phyloP scores from a whole-genome alignment of 2,113 vertebrate species.

The Ceyx cyanopectus region DNA sequence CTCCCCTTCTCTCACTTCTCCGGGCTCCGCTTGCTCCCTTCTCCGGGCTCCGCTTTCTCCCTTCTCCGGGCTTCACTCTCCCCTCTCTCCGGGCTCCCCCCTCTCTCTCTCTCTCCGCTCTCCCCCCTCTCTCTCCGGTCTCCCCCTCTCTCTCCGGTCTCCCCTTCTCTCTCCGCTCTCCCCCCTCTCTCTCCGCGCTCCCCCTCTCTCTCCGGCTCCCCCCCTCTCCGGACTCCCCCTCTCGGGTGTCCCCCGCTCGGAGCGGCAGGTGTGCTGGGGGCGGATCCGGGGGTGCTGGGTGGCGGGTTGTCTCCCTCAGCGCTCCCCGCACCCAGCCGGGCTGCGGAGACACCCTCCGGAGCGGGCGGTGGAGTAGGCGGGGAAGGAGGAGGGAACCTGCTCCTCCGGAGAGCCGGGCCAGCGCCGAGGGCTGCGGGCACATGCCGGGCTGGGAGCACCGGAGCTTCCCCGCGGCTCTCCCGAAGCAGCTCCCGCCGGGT shows the following conservation, averaged over 20 bases:
- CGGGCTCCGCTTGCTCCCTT: too few relatives aligned
- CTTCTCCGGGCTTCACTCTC: too few relatives aligned
- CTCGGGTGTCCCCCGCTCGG: too few relatives aligned
- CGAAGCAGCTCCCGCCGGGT: not conserved
- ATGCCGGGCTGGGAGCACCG: slow-evolving; percentile 29
- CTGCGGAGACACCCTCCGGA: not conserved
- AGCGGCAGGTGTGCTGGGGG: not conserved
- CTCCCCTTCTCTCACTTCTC: too few relatives aligned
- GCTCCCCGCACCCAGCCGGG: not conserved
- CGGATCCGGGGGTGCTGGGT: not conserved
- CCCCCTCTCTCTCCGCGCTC: too few relatives aligned
- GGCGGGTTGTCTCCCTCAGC: not conserved
- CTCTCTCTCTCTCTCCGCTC: too few relatives aligned
- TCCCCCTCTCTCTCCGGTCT: too few relatives aligned
- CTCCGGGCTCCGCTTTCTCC: not conserved
- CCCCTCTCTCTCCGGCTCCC: too few relatives aligned
- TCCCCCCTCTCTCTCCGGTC: too few relatives aligned
- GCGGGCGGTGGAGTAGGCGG: slow-evolving; percentile 38
- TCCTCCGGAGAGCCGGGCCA: not conserved
- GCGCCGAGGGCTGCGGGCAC: slow-evolving; percentile 29
- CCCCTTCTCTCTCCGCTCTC: too few relatives aligned
- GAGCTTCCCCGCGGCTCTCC: not conserved
- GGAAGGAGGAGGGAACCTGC: slow-evolving; percentile 55
- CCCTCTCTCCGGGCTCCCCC: too few relatives aligned
- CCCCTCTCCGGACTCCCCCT: too few relatives aligned